These are phyloP conservation scores for Drosophila tripunctata DNA, from an alignment of 2,888 invertebrate genomes.

Conservation along the genomic window DNA sequence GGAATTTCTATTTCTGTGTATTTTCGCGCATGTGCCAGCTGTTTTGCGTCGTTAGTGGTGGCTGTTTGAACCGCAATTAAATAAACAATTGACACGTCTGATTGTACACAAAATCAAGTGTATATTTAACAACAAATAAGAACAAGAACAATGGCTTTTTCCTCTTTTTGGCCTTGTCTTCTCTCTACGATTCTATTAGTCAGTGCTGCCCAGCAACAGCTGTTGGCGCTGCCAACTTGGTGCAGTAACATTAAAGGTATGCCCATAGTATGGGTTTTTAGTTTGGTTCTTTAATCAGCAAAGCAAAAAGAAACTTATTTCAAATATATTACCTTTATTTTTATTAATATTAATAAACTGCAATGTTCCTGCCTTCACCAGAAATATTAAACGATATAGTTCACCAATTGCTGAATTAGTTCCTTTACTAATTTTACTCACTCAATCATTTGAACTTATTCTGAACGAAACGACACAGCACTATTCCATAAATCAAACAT, in stretches of 20 bases:
- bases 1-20: slow-evolving; percentile 65
- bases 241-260: slow-evolving; percentile 13
- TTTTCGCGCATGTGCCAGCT: slow-evolving; percentile 64
- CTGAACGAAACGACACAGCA: too few species aligned
- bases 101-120: slow-evolving; percentile 39
- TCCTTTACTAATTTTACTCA: too few species aligned
- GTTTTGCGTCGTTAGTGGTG: slow-evolving; percentile 39
- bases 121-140: slow-evolving; percentile 28
- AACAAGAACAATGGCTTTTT: slow-evolving; percentile 42
- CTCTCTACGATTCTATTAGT: slow-evolving; percentile 1
- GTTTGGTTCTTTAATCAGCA: too few species aligned
- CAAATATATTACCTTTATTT: too few species aligned
- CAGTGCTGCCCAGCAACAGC: slow-evolving; percentile 54
- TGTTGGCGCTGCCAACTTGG: slow-evolving; percentile 39
- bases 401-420: too few species aligned
- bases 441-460: too few species aligned
- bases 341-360: too few species aligned
- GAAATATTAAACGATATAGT: too few species aligned
- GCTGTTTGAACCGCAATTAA: slow-evolving; percentile 29
- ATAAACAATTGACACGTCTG: slow-evolving; percentile 63
- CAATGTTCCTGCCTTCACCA: too few species aligned
- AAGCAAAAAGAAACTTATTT: too few species aligned
- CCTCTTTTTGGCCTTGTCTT: slow-evolving; percentile 12
- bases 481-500: slow-evolving; percentile 16
- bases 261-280: too few species aligned